A percentile compares a stretch with the other conserved stretches of the same genome.
phyloP scores from a whole-genome alignment of 2,888 invertebrate genomes.

The Noctua comes region DNA sequence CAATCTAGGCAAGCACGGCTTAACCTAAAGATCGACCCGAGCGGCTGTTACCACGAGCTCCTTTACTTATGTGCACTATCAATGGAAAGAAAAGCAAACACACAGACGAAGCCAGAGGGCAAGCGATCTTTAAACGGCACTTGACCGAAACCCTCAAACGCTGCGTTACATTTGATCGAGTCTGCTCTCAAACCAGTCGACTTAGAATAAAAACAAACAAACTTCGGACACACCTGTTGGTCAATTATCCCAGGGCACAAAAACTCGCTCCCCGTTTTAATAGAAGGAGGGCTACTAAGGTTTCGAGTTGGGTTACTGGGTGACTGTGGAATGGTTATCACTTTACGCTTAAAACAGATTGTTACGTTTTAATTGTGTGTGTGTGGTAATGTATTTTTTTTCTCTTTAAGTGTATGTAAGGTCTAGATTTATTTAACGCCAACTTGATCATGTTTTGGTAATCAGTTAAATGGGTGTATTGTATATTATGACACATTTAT shows the following conservation, averaged over 20 bases:
- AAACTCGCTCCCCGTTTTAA: constrained; percentile 71
- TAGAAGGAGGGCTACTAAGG: constrained; percentile 56
- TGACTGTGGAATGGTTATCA: constrained; percentile 47
- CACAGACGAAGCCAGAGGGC: not conserved
- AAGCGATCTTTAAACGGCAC: constrained; percentile 22
- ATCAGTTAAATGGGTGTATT: not conserved
- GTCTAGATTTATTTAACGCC: not conserved
- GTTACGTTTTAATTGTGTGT: not conserved
- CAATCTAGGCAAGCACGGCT: too few species aligned
- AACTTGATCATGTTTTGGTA: not conserved
- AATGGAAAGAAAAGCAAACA: not conserved
- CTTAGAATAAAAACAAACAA: constrained; percentile 79
- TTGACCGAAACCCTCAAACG: constrained; percentile 13
- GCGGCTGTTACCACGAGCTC: too few species aligned
- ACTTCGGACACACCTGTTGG: constrained; percentile 78
- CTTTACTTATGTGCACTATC: not conserved
- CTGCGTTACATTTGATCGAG: constrained; percentile 36
- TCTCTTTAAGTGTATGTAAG: not conserved
- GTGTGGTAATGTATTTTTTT: not conserved
- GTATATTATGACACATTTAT: too few species aligned
- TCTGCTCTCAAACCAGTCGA: constrained; percentile 57
- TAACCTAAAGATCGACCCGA: too few species aligned
- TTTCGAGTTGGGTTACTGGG: constrained; percentile 13
- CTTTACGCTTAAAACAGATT: constrained; percentile 11
- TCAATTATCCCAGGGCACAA: constrained; percentile 77